phyloP scores from a whole-genome alignment of 2,888 invertebrate species.

The Papilio demoleus region DNA sequence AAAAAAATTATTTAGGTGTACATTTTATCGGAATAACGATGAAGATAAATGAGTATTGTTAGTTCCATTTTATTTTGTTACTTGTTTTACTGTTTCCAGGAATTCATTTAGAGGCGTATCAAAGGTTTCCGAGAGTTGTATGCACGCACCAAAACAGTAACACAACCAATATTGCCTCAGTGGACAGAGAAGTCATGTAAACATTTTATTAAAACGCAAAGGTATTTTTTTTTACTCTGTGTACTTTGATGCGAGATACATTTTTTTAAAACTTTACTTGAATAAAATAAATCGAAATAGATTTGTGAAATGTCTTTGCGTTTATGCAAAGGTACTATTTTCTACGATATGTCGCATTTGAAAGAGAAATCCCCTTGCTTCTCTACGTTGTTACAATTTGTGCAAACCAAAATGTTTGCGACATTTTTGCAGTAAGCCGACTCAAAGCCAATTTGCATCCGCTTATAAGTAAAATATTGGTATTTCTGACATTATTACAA shows the following conservation, averaged over 20 bases:
- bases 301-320: neutral
- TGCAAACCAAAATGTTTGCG: slow-evolving; percentile 23
- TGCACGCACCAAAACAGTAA: neutral
- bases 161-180: slow-evolving; percentile 4
- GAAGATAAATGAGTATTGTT: too few species aligned
- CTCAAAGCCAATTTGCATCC: slow-evolving; percentile 29
- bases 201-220: neutral
- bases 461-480: slow-evolving; percentile 26
- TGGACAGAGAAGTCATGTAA: neutral
- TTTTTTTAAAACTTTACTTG: neutral
- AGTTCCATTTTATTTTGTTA: too few species aligned
- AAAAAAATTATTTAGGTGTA: too few species aligned
- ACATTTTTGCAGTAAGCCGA: slow-evolving; percentile 30
- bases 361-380: slow-evolving; percentile 12
- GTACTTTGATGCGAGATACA: too few species aligned
- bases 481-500: neutral
- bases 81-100: neutral
- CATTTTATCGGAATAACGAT: too few species aligned
- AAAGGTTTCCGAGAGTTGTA: neutral
- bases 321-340: neutral
- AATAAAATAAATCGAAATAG: neutral
- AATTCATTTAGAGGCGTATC: neutral
- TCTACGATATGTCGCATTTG: slow-evolving; percentile 1
- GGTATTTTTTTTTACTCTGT: neutral
- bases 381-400: slow-evolving; percentile 26